phyloP scores from a whole-genome alignment of 2,113 vertebrate species.

The Anarrhichthys ocellatus region DNA sequence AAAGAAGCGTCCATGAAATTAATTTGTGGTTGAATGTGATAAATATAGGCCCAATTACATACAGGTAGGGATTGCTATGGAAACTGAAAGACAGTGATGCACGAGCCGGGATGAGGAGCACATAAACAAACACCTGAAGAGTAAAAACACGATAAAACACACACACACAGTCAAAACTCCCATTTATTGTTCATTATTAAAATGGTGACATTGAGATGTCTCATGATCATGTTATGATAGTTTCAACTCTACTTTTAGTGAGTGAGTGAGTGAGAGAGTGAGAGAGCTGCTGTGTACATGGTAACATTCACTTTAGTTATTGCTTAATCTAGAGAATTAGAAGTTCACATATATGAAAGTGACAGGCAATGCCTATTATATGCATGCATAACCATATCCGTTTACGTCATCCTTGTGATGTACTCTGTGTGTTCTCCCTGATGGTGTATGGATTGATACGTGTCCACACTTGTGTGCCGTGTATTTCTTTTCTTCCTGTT shows the following conservation, averaged over 20 bases:
- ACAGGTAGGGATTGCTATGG: constrained; percentile 21
- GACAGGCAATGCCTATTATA: background rate
- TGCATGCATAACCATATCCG: background rate
- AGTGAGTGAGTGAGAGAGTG: background rate
- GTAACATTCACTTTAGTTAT: background rate
- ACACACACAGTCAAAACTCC: background rate
- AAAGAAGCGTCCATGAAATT: constrained; percentile 80
- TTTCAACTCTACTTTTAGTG: background rate
- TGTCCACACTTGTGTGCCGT: background rate
- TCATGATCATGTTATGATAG: background rate
- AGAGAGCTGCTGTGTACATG: background rate
- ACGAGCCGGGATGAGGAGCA: background rate
- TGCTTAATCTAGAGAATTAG: background rate
- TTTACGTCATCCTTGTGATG: background rate
- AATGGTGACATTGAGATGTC: background rate
- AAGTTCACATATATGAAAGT: background rate
- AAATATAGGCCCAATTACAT: constrained; percentile 35
- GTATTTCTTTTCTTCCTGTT: background rate
- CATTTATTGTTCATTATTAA: background rate
- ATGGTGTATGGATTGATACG: background rate
- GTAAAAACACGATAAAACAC: background rate
- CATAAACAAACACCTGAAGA: background rate
- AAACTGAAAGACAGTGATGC: constrained; percentile 16
- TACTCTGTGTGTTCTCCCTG: background rate
- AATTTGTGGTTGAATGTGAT: constrained; percentile 66